phyloP scores from a whole-genome alignment of 1,140 invertebrate genomes.

The Nasonia longicornis region DNA sequence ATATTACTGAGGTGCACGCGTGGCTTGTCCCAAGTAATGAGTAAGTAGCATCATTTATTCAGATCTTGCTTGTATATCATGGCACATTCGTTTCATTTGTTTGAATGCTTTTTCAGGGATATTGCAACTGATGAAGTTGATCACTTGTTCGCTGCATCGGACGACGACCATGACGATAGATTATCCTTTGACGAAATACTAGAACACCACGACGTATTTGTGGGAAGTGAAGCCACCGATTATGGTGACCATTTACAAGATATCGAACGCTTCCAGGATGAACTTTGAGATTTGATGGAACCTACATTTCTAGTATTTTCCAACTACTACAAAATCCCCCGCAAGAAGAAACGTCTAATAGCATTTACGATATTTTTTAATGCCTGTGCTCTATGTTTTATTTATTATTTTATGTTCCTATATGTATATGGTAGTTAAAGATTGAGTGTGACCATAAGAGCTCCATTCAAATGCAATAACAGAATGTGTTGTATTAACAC shows the following conservation, averaged over 20 bases:
- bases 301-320: slow-evolving; percentile 3
- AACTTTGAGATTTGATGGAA: slow-evolving; percentile 72
- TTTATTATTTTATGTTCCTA: slow-evolving; percentile 49
- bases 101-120: slow-evolving; percentile 71
- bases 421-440: slow-evolving; percentile 35
- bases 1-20: slow-evolving; percentile 82
- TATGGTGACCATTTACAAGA: slow-evolving; percentile 91
- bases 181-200: slow-evolving; percentile 90
- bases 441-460: not conserved
- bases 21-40: slow-evolving; percentile 95
- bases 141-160: slow-evolving; percentile 90
- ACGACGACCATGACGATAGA: slow-evolving; percentile 87
- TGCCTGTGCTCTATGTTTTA: slow-evolving; percentile 46
- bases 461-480: slow-evolving; percentile 6
- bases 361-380: slow-evolving; percentile 50
- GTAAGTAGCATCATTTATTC: slow-evolving; percentile 69
- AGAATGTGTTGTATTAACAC: slow-evolving; percentile 22
- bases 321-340: slow-evolving; percentile 41
- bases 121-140: slow-evolving; percentile 92
- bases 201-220: slow-evolving; percentile 90
- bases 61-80: slow-evolving; percentile 31
- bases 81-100: slow-evolving; percentile 35
- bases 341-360: slow-evolving; percentile 41
- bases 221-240: slow-evolving; percentile 96
- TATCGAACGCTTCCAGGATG: slow-evolving; percentile 84